These are phyloP conservation scores for Drosophila truncata DNA, from an alignment of 1,140 invertebrate genomes.

Conservation along the genomic window DNA sequence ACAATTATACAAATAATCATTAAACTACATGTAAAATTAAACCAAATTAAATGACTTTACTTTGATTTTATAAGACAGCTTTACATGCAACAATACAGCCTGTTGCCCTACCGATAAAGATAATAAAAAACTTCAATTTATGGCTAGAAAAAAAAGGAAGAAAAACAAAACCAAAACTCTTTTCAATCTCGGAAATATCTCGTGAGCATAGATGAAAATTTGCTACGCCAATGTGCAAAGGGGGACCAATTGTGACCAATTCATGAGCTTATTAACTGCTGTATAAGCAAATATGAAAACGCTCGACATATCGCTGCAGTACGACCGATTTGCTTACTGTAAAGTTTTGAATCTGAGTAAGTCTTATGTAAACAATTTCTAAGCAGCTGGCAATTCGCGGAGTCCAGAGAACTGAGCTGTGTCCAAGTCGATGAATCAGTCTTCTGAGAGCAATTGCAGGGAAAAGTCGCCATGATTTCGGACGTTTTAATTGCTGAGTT, in stretches of 20 bases:
- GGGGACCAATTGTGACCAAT: not conserved
- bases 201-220: constrained; percentile 32
- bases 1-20: not conserved
- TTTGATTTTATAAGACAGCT: not conserved
- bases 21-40: not conserved
- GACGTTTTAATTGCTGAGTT: not conserved
- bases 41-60: not conserved
- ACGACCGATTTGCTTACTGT: not conserved
- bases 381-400: not conserved
- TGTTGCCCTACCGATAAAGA: constrained; percentile 69
- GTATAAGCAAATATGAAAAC: not conserved
- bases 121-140: constrained; percentile 72
- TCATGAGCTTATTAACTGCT: not conserved
- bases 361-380: not conserved
- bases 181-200: constrained; percentile 72
- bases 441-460: not conserved
- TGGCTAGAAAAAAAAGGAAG: constrained; percentile 12
- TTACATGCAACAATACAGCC: constrained; percentile 17
- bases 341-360: too few species aligned
- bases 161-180: constrained; percentile 50
- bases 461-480: not conserved
- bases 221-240: not conserved
- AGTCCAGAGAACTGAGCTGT: not conserved
- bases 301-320: not conserved
- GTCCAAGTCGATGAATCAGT: not conserved